These are phyloP conservation scores for Drosophila picticornis DNA, from an alignment of 2,888 invertebrate genomes.

Conservation along the genomic window DNA sequence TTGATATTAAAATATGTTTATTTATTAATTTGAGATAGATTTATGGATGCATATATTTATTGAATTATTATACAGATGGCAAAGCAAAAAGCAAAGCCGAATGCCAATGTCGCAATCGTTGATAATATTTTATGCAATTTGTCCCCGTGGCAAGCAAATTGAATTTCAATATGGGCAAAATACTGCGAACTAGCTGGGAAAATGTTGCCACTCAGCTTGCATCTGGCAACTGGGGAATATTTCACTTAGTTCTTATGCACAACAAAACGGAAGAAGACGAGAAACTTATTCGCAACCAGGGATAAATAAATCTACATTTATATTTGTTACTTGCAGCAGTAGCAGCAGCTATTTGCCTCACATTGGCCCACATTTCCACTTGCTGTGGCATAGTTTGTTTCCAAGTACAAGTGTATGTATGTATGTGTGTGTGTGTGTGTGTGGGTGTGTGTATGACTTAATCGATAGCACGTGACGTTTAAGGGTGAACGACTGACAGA, in stretches of 20 bases:
- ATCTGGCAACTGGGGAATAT: conserved; percentile 32
- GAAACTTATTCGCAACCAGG: conserved; percentile 26
- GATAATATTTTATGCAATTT: conserved; percentile 63
- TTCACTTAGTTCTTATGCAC: conserved; percentile 32
- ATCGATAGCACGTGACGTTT: conserved; percentile 83
- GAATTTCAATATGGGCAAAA: conserved; percentile 58
- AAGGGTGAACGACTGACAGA: conserved; percentile 83
- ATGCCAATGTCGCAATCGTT: conserved; percentile 20
- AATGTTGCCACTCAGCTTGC: conserved; percentile 36
- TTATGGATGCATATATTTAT: conserved; percentile 61
- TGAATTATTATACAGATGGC: conserved; percentile 14
- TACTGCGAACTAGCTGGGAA: conserved; percentile 13
- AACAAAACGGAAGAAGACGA: not conserved
- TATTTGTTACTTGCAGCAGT: conserved; percentile 25
- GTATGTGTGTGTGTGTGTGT: conserved; percentile 28
- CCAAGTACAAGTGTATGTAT: conserved; percentile 11
- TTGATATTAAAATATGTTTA: conserved; percentile 23
- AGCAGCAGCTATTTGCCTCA: conserved; percentile 6
- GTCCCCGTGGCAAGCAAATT: conserved; percentile 46
- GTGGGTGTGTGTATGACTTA: conserved; percentile 46
- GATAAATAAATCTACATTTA: conserved; percentile 69
- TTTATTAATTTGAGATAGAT: conserved; percentile 40
- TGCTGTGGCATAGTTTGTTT: conserved; percentile 20
- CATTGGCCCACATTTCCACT: conserved; percentile 58
- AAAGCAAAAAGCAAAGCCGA: not conserved